phyloP scores from a whole-genome alignment of 2,797 vertebrate species.

The Margarornis squamiger region DNA sequence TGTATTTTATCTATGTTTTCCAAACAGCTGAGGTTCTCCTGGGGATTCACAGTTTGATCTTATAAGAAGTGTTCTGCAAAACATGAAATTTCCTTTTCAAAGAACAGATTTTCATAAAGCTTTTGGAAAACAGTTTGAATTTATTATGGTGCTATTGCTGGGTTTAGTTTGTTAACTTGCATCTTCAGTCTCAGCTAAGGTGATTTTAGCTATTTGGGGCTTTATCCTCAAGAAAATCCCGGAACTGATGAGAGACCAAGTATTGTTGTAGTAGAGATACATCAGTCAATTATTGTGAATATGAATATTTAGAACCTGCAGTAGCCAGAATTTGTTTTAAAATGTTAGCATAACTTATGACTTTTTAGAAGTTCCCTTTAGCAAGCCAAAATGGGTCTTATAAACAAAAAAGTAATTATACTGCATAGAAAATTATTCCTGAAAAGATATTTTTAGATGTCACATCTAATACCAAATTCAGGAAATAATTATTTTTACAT shows the following conservation, averaged over 20 bases:
- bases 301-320: neutral
- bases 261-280: neutral
- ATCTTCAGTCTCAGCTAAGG: neutral
- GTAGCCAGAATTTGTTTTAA: neutral
- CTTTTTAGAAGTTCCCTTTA: neutral
- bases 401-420: neutral
- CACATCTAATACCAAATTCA: neutral
- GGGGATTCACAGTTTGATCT: constrained; percentile 33
- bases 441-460: neutral
- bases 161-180: constrained; percentile 7
- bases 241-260: neutral
- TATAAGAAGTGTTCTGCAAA: neutral
- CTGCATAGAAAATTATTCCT: neutral
- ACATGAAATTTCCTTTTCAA: constrained; percentile 1
- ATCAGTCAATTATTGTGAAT: neutral
- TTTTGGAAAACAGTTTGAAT: neutral
- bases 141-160: neutral
- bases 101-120: neutral
- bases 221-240: neutral
- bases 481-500: neutral
- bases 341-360: neutral
- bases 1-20: constrained; percentile 56
- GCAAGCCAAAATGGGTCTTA: neutral
- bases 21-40: constrained; percentile 41
- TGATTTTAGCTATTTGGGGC: neutral